Base-by-base conservation (phyloP, 1,140 invertebrate species). In the Gryllus bimaculatus region DNA sequence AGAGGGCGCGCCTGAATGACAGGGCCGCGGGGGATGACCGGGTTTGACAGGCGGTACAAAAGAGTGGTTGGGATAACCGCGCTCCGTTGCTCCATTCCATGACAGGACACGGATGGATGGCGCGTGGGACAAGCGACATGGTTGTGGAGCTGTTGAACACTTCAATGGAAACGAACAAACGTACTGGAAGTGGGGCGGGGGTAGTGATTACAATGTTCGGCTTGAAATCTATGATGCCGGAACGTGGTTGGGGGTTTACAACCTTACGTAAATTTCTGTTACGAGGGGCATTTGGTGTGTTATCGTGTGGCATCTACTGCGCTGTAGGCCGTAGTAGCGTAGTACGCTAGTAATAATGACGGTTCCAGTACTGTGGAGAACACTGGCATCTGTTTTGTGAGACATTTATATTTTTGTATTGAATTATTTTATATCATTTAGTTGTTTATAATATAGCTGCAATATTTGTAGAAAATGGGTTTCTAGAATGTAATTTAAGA, bases 241-340 rank as follows among this genome's bases (percentile, higher is more conserved):
- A 18, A 66, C 54, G 54, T 66, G 54, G 54, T 66, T 66, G 18
- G 54, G 54, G 54, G 10, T 66, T 66, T 66, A 66, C 54, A 66
- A 66, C 54, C 54, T 66, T 66, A 66, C 54, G 54, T 66, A 66
- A 66, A 66, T 66, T 66, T 66, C 54, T 66, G 54, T 66, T 66
- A 66, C 54, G 54, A 66, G 54, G 54, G 54, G 18, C 54, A 66
- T 66, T 66, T 66, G 54, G 54, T 3, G 18, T 66, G 54, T 66
- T 66, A 66, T 66, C 54, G 54, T 66, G 54, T 66, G 54, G 54
- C 54, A 66, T 66, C 54, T 66, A 66, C 7, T 66, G 54, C 18
- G 18, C 18, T 10, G 54, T 66, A 13, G 1, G 3, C 54, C 54
- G 54, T 66, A 66, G 54, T 66, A 18, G 18, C 54, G 18, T 66